Percentiles rank a stretch among this genome's conserved stretches.
These are phyloP conservation scores for Leuctra nigra DNA, from an alignment of 2,888 invertebrate species.

Conservation along the genomic window DNA sequence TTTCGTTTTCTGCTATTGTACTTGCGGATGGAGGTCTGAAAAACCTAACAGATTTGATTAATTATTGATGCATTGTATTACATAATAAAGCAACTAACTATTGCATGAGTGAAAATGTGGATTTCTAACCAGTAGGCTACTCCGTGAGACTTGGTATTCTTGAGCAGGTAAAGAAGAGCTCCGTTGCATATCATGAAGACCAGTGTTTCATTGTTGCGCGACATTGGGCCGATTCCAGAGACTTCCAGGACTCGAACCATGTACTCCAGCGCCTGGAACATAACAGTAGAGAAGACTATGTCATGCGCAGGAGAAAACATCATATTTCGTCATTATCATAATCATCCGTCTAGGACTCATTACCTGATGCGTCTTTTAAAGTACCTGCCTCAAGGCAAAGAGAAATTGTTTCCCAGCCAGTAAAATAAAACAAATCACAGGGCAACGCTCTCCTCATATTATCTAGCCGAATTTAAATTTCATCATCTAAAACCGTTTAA, in stretches of 20 bases:
- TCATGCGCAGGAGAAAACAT: too few species aligned
- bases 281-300: too few species aligned
- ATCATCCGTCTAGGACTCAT: too few species aligned
- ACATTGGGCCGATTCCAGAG: neutral
- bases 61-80: neutral
- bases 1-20: neutral
- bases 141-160: neutral
- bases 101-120: too few species aligned
- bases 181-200: neutral
- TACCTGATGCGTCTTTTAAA: too few species aligned
- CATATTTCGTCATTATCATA: too few species aligned
- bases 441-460: too few species aligned
- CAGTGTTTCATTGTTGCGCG: neutral
- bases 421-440: too few species aligned
- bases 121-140: neutral
- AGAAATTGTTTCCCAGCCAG: too few species aligned
- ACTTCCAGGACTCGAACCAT: neutral
- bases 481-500: too few species aligned
- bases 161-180: neutral
- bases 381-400: too few species aligned
- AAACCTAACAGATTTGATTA: neutral
- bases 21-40: neutral
- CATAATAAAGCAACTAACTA: neutral
- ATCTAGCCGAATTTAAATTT: too few species aligned
- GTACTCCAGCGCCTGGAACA: neutral